A percentile compares a stretch with the other conserved stretches of the same genome.
Conservation (phyloP, 2,888 invertebrate genomes). For the Mechanitis mazaeus region DNA sequence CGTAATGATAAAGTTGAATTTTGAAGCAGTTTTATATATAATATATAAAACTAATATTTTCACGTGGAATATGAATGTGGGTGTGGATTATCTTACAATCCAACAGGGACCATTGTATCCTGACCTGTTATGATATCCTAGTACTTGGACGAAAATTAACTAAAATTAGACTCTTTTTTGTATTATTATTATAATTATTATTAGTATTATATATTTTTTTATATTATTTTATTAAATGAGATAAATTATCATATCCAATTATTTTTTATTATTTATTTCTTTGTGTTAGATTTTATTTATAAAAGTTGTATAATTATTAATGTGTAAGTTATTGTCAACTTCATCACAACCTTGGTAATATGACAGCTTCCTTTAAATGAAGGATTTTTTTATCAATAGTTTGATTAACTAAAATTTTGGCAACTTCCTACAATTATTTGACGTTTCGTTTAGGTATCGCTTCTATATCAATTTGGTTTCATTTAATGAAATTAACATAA, state of each 20-base stretch:
- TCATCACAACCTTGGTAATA: background rate
- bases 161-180: background rate
- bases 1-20: background rate
- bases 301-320: background rate
- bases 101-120: background rate
- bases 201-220: background rate
- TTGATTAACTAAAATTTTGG: background rate
- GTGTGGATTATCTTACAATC: background rate
- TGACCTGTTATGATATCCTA: background rate
- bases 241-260: too few species aligned
- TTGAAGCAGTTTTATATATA: background rate
- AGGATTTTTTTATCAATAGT: conserved; percentile 1
- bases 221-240: too few species aligned
- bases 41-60: too few species aligned
- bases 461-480: too few species aligned
- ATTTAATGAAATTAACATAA: background rate
- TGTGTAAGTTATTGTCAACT: background rate
- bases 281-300: too few species aligned
- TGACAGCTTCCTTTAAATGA: background rate
- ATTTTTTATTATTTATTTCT: too few species aligned
- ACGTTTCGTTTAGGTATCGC: too few species aligned
- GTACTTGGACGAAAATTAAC: background rate
- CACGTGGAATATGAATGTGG: too few species aligned
- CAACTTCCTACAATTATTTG: background rate
- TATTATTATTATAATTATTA: too few species aligned